Base-by-base conservation (phyloP, 1,140 invertebrate genomes). In the Pachypeltis micranthus region DNA sequence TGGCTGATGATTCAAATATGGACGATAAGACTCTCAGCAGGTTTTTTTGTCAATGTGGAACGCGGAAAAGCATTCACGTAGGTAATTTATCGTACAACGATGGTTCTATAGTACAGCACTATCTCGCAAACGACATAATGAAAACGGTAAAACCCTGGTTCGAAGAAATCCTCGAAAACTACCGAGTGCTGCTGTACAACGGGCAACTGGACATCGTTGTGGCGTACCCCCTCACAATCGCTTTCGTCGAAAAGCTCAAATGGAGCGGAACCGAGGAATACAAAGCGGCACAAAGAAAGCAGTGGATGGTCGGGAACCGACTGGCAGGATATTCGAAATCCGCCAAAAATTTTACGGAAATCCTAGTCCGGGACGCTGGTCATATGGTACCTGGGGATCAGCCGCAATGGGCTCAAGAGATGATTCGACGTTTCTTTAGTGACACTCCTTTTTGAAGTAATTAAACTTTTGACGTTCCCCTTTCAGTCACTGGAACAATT, bases 51-150 rank as follows among this genome's bases (percentile, higher is more conserved):
- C 75, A 73, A 12, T 72, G 23, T 21, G 14, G 28, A 19, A 51
- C 66, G 25, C 21, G 69, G 12, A 79, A 76, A 64, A 81, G 85
- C 0, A 84, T 94, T 51, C 91, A 95, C 73, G 90, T 94, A 2
- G 91, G 91, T 7, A 86, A 89, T 63, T 70, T 80, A 21, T 77
- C 85, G 0, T 66, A 65, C n/a, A 31, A 64, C 7, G 39, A 63
- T 76, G 51, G 78, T 78, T 66, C 62, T 70, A 70, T 74, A 67
- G 88, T 90, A 1, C 84, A 90, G 68, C 67, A 76, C 7, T 77
- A 87, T 71, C 71, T 96, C 2, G 80, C 83, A 44, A 71, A 77
- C 21, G 93, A 96, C 77, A 77, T 96, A 0, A 90, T 93, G 84
- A 80, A 90, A 68, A 88, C 87, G 0, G 82, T 91, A 25, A 85